Percentiles rank a stretch among this genome's conserved stretches.
Conservation (phyloP, 2,888 invertebrate genomes). For the Timema cristinae region DNA sequence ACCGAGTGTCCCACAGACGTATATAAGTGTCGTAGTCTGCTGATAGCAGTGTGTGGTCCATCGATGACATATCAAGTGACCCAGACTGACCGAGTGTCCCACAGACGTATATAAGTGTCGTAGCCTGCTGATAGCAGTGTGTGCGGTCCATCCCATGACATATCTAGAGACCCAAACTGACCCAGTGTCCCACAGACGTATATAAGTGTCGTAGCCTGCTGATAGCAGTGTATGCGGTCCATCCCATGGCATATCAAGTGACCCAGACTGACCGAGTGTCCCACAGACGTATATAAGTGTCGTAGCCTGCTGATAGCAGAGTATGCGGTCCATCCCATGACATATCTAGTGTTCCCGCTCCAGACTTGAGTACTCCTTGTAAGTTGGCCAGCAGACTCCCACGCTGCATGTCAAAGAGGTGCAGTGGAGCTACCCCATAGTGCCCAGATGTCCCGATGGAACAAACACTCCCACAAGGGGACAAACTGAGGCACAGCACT, state of each 20-base stretch:
- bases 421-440: neutral
- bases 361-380: neutral
- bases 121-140: too few species aligned
- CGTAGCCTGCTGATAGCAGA: neutral
- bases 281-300: too few species aligned
- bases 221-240: neutral
- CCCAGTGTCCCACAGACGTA: neutral
- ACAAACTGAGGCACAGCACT: slow-evolving; percentile 6
- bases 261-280: neutral
- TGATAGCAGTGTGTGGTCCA: too few species aligned
- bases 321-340: neutral
- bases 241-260: neutral
- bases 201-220: slow-evolving; percentile 1
- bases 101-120: too few species aligned
- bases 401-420: neutral
- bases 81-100: too few species aligned
- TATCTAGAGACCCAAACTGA: neutral
- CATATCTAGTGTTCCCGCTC: neutral
- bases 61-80: too few species aligned
- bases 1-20: too few species aligned
- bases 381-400: neutral
- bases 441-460: neutral
- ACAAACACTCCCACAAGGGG: neutral
- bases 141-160: too few species aligned
- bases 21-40: too few species aligned